A percentile compares a stretch with the other conserved stretches of the same genome.
Conservation (phyloP, 2,113 vertebrate species). For the Motacilla tschutschensis region DNA sequence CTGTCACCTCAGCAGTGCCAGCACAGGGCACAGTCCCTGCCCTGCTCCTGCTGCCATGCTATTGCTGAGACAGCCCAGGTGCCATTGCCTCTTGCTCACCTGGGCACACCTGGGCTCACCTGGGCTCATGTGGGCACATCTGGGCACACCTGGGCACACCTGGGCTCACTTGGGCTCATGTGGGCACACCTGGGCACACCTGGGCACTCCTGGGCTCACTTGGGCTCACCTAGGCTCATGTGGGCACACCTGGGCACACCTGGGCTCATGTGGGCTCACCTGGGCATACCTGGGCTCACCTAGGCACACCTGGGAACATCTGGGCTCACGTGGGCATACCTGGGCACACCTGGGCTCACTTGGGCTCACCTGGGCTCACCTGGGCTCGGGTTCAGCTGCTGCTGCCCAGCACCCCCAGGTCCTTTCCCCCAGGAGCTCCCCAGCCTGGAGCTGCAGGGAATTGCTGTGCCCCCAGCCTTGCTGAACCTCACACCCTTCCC, state of each 20-base stretch:
- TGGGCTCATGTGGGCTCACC: no score
- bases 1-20: not conserved
- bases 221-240: no score
- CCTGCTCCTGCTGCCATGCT: not conserved
- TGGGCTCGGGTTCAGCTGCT: fast-evolving
- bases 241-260: no score
- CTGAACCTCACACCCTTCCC: not conserved
- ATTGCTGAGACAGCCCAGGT: not conserved
- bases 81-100: not conserved
- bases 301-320: no score
- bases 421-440: not conserved
- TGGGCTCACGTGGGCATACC: no score
- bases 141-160: not conserved
- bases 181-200: no score
- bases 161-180: not conserved
- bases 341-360: no score
- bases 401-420: not conserved
- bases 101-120: not conserved
- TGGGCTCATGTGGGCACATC: no score
- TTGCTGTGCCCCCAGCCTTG: not conserved
- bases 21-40: not conserved
- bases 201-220: no score
- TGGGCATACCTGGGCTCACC: no score
- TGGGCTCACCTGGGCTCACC: not conserved
- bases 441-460: not conserved